phyloP scores from a whole-genome alignment of 2,888 invertebrate genomes.

The Dasypolia templi region DNA sequence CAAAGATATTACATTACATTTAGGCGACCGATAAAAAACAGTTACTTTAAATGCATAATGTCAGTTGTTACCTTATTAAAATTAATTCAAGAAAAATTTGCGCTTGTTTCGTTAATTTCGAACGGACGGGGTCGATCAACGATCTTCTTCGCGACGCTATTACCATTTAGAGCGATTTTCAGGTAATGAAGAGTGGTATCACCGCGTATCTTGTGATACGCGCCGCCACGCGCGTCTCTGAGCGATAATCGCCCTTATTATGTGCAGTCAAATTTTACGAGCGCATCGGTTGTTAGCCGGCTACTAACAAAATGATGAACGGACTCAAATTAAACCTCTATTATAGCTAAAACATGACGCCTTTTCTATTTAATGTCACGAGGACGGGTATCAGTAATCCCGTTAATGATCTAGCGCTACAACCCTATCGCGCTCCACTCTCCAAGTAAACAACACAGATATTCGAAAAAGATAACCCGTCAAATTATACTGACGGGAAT shows the following conservation, averaged over 20 bases:
- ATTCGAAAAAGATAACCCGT: slow-evolving; percentile 74
- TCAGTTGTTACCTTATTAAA: slow-evolving; percentile 84
- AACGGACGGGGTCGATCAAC: slow-evolving; percentile 76
- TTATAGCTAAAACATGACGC: slow-evolving; percentile 79
- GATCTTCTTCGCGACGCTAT: slow-evolving; percentile 78
- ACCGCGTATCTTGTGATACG: slow-evolving; percentile 77
- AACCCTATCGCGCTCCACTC: slow-evolving; percentile 66
- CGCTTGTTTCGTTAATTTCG: slow-evolving; percentile 84
- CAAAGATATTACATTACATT: slow-evolving; percentile 74
- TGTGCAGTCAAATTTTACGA: slow-evolving; percentile 90
- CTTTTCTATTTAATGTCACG: slow-evolving; percentile 80
- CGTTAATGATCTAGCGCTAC: slow-evolving; percentile 76
- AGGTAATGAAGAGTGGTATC: slow-evolving; percentile 86
- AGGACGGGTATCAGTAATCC: slow-evolving; percentile 75
- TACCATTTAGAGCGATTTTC: slow-evolving; percentile 88
- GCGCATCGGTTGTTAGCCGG: slow-evolving; percentile 85
- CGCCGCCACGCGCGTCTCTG: slow-evolving; percentile 80
- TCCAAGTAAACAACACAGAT: slow-evolving; percentile 70
- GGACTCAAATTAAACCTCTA: slow-evolving; percentile 84
- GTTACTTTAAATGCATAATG: slow-evolving; percentile 79
- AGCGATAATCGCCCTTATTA: slow-evolving; percentile 88
- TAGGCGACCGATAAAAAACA: slow-evolving; percentile 76
- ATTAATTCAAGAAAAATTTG: slow-evolving; percentile 84
- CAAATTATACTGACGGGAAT: slow-evolving; percentile 78
- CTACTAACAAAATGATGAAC: slow-evolving; percentile 85